Evolutionary conservation across 2,797 vertebrate species (phyloP).

Genomic region (Mus minutoides): DNA sequence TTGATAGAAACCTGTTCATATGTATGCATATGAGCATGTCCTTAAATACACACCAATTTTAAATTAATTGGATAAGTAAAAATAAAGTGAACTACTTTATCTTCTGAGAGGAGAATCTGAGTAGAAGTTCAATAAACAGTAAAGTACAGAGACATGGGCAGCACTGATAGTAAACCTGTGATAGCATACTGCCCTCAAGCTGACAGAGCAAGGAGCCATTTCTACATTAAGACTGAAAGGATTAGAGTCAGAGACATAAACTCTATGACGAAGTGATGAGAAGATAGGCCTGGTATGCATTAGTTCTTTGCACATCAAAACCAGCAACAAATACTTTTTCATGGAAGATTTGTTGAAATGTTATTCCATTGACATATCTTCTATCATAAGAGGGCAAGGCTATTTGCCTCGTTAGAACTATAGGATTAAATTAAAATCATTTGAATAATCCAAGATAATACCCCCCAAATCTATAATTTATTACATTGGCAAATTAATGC

Average conservation of each 20-base stretch:
- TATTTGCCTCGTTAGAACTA: background rate
- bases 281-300: accelerated
- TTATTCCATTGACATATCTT: background rate
- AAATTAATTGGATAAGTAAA: background rate
- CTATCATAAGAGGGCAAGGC: no score
- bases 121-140: background rate
- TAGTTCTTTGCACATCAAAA: background rate
- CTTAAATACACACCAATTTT: background rate
- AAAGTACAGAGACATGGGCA: background rate
- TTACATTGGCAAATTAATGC: background rate
- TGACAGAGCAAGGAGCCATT: background rate
- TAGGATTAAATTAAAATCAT: background rate
- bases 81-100: no score
- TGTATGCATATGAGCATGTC: no score
- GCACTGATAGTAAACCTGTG: background rate
- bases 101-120: background rate
- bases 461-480: background rate
- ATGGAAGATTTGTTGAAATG: background rate
- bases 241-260: background rate
- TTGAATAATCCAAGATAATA: background rate
- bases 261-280: background rate
- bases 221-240: background rate
- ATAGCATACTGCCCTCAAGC: background rate
- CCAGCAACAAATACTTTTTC: background rate
- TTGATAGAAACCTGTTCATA: background rate